Evolutionary conservation across 2,888 invertebrate species (phyloP), one percentile per base, ranked within the genome.

Genomic region (Balanococcus diminutus): DNA sequence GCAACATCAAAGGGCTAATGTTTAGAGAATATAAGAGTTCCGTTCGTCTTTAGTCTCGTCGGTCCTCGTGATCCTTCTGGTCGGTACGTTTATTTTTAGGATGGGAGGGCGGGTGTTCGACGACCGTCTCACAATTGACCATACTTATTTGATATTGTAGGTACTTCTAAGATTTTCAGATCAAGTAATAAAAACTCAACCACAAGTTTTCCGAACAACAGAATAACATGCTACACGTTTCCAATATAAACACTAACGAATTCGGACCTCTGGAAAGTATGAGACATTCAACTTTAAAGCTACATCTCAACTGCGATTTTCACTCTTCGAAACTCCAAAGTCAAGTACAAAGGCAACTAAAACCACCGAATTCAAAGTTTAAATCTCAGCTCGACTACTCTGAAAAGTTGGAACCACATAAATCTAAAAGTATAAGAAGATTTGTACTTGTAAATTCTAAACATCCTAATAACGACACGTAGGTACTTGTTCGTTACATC

Each of bases 241-340:
- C n/a, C n/a, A 79, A 36, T 36, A 36, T 79, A 79, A 67, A 36
- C 19, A n/a, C 11, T 19, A 79, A 79, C 28, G 75, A 79, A 79
- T 79, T 79, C 75, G 36, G 75, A 79, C 75, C 36, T 11, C 75
- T 79, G 75, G 31, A 79, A 79, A 79, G 9, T 25, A 79, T 75
- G 19, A 28, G 16, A 36, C 28, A 28, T 19, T 16, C 25, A 79
- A 79, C 75, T 79, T 79, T 79, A 79, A 32, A 79, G 75, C 75
- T 79, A n/a, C 75, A 19, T 79, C 75, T 79, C 16, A 31, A 72
- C 72, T 79, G 22, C 36, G 75, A 32, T 79, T 79, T 79, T 79
- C 75, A 79, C 75, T 36, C 19, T 79, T 79, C 11, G 75, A 5
- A 79, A 79, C 36, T 79, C 36, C 8, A 28, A 28, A 67, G 28